Percentiles rank a stretch among this genome's conserved stretches.
These are phyloP conservation scores for Agapostemon virescens DNA, from an alignment of 2,888 invertebrate genomes.

Conservation along the genomic window DNA sequence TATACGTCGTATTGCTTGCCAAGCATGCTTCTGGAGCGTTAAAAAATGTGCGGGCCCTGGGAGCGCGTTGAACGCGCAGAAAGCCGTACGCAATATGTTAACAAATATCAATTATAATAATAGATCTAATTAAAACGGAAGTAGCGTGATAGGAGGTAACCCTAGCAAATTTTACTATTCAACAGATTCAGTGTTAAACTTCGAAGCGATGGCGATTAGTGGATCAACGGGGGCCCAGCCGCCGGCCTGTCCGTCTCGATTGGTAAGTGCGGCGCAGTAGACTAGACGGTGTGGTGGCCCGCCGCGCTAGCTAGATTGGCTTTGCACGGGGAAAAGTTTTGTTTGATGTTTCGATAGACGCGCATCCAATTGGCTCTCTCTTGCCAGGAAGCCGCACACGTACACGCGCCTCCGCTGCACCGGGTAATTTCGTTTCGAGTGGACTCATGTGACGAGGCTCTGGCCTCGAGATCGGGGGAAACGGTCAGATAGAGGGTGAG, in stretches of 20 bases:
- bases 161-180: too few species aligned
- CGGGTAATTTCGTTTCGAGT: conserved; percentile 65
- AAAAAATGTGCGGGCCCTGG: too few species aligned
- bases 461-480: conserved; percentile 26
- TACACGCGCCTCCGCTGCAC: conserved; percentile 31
- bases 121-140: too few species aligned
- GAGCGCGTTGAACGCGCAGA: too few species aligned
- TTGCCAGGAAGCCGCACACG: conserved; percentile 43
- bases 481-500: not conserved
- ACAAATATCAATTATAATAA: too few species aligned
- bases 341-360: conserved; percentile 57
- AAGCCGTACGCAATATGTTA: too few species aligned
- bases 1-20: too few species aligned
- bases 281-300: conserved; percentile 18
- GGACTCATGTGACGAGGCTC: conserved; percentile 52
- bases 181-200: too few species aligned
- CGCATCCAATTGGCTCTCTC: conserved; percentile 50
- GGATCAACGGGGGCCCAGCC: not conserved
- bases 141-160: too few species aligned
- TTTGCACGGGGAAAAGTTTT: conserved; percentile 48
- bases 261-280: conserved; percentile 44
- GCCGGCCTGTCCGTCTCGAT: conserved; percentile 7
- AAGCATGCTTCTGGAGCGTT: too few species aligned
- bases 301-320: conserved; percentile 42
- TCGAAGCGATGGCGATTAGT: conserved; percentile 39